Evolutionary conservation across 2,888 invertebrate species (phyloP), one percentile per base, ranked within the genome.

Genomic region (Melinopterus prodromus): DNA sequence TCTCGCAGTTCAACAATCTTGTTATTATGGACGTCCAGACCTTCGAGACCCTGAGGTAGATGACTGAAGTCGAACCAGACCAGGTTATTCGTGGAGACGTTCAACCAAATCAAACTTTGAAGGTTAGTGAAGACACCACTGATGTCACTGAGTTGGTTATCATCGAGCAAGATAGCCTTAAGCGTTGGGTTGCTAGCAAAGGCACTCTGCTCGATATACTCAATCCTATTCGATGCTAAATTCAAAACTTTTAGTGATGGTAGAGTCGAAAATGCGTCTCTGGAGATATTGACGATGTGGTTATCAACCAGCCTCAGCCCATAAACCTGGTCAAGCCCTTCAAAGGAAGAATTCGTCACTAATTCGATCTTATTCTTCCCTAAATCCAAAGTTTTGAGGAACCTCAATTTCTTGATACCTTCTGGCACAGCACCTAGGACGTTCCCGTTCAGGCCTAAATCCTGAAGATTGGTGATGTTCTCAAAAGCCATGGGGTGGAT

Each of bases 21-120:
- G 89, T 96, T 96, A 86, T 94, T 92, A 87, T 95, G 95, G 91
- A 96, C 93, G 88, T 96, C 96, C 79, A 96, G 90, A 94, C 95
- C 95, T 87, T 95, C 94, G 72, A 96, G 91, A 86, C 93, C 94
- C 1, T 91, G 88, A 14, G 96, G 96, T 85, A 96, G 91, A 86
- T 95, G 93, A 84, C 94, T 94, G 86, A 95, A 96, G 90, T 96
- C 96, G 89, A 96, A 95, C 93, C 94, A 94, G 81, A 93, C 90
- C 84, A 96, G 90, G 87, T 93, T 93, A 89, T 96, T 96, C 89
- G 94, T 93, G 77, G 95, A 95, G 80, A 96, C 94, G 89, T 96
- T 96, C 84, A 96, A 90, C 95, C 95, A 95, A 84, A 94, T 93
- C 80, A 96, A 92, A 83, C 93, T 93, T 84, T 94, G 93, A 81